Evolutionary conservation across 2,113 vertebrate species (phyloP).

Genomic region (Otocyon megalotis): DNA sequence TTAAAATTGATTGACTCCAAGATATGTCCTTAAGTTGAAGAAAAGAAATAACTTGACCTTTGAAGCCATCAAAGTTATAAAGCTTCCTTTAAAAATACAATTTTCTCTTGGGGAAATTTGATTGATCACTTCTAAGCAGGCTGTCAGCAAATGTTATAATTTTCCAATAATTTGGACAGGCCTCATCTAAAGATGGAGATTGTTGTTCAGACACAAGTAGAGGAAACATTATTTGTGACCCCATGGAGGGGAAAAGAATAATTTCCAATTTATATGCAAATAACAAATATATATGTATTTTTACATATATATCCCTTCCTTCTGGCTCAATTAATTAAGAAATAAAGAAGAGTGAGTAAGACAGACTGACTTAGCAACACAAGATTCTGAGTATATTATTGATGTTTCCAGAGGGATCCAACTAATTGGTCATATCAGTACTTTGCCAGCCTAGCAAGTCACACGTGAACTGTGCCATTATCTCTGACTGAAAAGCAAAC

Average conservation of each 20-base stretch:
- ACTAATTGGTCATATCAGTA: not conserved
- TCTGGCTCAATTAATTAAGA: conserved; percentile 66
- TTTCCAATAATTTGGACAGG: conserved; percentile 63
- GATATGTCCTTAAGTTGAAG: conserved; percentile 76
- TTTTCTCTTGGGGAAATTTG: conserved; percentile 64
- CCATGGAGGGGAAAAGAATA: conserved; percentile 41
- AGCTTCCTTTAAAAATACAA: conserved; percentile 65
- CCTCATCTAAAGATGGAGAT: not conserved
- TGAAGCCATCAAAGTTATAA: conserved; percentile 72
- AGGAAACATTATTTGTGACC: conserved; percentile 36
- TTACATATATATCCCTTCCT: not conserved
- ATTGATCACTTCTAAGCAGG: conserved; percentile 66
- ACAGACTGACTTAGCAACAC: not conserved
- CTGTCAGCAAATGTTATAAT: conserved; percentile 71
- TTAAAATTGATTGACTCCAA: conserved; percentile 80
- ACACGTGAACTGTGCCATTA: not conserved
- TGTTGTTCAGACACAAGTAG: not conserved
- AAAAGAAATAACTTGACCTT: conserved; percentile 68
- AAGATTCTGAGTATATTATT: not conserved
- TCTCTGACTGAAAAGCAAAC: not conserved
- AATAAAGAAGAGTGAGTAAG: not conserved
- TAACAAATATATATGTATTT: conserved; percentile 36
- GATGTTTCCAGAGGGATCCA: not conserved
- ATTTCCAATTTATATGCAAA: conserved; percentile 78
- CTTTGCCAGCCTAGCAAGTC: not conserved